Evolutionary conservation across 2,113 vertebrate species (phyloP).

Genomic region (Anas platyrhynchos): DNA sequence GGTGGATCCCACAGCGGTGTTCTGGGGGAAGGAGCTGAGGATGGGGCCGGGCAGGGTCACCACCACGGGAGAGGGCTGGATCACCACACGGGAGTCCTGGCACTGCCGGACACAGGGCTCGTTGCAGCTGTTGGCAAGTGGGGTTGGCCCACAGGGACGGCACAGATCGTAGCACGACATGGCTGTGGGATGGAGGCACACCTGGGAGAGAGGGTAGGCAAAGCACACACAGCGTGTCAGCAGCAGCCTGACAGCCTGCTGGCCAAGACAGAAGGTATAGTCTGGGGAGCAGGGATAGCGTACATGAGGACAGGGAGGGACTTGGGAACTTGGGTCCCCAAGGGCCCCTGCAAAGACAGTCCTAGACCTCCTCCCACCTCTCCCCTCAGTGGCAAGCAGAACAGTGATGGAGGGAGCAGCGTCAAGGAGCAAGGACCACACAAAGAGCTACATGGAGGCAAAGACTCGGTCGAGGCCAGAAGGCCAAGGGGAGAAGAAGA

Average conservation of each 20-base stretch:
- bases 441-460: neutral
- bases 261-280: neutral
- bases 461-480: no score
- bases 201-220: no score
- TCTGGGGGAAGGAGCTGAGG: slow-evolving; percentile 50
- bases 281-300: neutral
- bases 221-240: no score
- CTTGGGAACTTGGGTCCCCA: neutral
- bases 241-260: no score
- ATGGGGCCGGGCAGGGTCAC: neutral
- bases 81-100: no score
- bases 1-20: no score
- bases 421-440: neutral
- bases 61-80: neutral
- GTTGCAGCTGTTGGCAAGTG: neutral
- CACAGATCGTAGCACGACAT: neutral
- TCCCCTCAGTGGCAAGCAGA: neutral
- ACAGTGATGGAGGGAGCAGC: neutral
- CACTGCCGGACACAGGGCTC: no score
- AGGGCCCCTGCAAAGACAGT: neutral
- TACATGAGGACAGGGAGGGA: neutral
- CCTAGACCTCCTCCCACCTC: neutral
- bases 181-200: no score
- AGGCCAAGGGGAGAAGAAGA: neutral
- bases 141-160: neutral